Percentiles rank a stretch among this genome's conserved stretches.
Evolutionary conservation across 2,797 vertebrate species (phyloP).

Genomic region (Phalanger gymnotis): DNA sequence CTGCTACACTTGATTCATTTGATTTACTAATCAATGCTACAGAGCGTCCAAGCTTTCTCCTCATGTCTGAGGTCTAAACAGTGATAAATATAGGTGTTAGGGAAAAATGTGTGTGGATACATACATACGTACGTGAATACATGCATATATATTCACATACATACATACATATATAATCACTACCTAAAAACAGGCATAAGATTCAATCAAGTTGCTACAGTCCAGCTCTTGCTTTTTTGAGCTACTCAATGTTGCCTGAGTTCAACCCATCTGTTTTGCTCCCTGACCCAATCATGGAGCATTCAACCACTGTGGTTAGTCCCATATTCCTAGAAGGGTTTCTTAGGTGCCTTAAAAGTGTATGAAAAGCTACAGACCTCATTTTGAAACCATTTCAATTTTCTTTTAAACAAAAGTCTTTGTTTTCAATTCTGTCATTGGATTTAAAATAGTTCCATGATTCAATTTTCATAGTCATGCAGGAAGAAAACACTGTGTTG

Average conservation of each 20-base stretch:
- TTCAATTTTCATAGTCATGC: not conserved
- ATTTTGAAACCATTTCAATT: not conserved
- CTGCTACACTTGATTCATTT: not conserved
- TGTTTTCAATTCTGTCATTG: not conserved
- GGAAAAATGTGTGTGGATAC: too few species aligned
- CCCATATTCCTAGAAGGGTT: not conserved
- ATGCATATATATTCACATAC: too few species aligned
- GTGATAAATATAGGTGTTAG: not conserved
- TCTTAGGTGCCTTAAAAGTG: not conserved
- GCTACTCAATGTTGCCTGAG: not conserved
- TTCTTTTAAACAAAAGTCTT: not conserved
- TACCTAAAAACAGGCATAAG: not conserved
- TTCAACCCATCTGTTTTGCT: not conserved
- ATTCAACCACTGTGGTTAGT: not conserved
- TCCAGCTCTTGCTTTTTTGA: not conserved
- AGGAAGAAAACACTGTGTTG: not conserved
- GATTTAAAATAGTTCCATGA: not conserved
- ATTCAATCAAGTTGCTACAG: not conserved
- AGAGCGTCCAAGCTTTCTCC: not conserved
- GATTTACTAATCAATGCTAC: not conserved
- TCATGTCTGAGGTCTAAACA: not conserved
- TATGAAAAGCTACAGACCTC: not conserved
- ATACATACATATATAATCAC: too few species aligned
- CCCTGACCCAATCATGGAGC: not conserved
- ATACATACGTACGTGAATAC: too few species aligned